phyloP scores from a whole-genome alignment of 2,888 invertebrate species.

The Petrolisthes cinctipes region DNA sequence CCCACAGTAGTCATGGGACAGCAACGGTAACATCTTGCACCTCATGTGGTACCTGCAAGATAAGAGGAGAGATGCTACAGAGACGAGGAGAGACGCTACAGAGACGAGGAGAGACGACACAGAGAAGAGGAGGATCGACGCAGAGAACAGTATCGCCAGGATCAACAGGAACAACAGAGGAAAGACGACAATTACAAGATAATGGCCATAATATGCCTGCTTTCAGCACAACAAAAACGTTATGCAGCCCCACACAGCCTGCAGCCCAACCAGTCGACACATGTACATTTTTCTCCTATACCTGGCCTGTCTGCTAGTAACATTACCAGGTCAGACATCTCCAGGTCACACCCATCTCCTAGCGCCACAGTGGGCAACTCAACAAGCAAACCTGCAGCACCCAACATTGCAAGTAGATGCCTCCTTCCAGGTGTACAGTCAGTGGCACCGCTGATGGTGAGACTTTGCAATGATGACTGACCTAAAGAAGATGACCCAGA shows the following conservation, averaged over 20 bases:
- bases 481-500: not conserved
- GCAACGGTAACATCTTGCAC: not conserved
- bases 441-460: not conserved
- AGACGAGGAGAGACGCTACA: no score
- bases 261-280: not conserved
- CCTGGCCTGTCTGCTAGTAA: not conserved
- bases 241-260: no score
- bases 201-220: not conserved
- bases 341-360: not conserved
- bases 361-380: not conserved
- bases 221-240: not conserved
- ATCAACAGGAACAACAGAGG: not conserved
- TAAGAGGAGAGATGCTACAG: no score
- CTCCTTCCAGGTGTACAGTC: no score
- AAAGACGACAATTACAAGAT: not conserved
- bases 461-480: slow-evolving; percentile 4
- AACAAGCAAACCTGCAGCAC: not conserved
- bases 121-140: not conserved
- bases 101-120: slow-evolving; percentile 3
- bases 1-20: not conserved
- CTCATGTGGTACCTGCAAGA: not conserved
- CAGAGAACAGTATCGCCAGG: not conserved
- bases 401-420: not conserved
- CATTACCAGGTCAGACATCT: no score
- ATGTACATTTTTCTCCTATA: not conserved